These are phyloP conservation scores for Caranx melampygus DNA, from an alignment of 2,113 vertebrate species.

Conservation along the genomic window DNA sequence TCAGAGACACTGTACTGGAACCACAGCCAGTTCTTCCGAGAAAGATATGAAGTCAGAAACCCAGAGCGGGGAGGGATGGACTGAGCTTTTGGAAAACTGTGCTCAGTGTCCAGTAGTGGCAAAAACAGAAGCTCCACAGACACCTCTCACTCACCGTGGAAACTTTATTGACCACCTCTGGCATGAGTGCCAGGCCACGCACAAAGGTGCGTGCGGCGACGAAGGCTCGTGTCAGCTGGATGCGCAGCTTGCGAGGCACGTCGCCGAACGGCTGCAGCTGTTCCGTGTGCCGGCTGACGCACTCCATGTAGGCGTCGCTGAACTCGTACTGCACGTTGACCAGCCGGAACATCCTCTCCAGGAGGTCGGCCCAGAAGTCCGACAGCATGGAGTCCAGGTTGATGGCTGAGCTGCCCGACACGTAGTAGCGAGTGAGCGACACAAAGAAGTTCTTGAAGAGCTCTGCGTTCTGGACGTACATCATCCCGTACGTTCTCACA, in stretches of 20 bases:
- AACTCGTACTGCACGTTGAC: conserved; percentile 97
- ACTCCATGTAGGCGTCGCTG: conserved; percentile 93
- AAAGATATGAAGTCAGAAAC: conserved; percentile 38
- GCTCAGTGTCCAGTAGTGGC: background rate
- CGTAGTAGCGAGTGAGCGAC: conserved; percentile 91
- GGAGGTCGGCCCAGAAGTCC: conserved; percentile 95
- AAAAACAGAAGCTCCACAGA: background rate
- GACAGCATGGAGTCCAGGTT: conserved; percentile 95
- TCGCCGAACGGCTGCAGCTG: conserved; percentile 97
- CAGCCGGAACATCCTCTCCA: conserved; percentile 97
- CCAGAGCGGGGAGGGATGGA: conserved; percentile 12
- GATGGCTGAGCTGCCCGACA: conserved; percentile 86
- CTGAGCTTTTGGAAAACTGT: background rate
- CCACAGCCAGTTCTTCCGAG: conserved; percentile 17
- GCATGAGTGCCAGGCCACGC: conserved; percentile 89
- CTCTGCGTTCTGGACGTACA: conserved; percentile 95
- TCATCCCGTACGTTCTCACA: conserved; percentile 92
- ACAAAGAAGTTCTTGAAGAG: conserved; percentile 96
- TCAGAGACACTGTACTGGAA: conserved; percentile 39
- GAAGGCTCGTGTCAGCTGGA: conserved; percentile 92
- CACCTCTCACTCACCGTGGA: conserved; percentile 78
- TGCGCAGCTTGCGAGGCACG: conserved; percentile 93
- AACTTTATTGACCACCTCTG: conserved; percentile 91
- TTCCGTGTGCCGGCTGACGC: conserved; percentile 94
- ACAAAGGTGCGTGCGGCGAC: conserved; percentile 94